A percentile compares a stretch with the other conserved stretches of the same genome.
Evolutionary conservation across 2,113 vertebrate genomes (phyloP).

Genomic region (Pycnonotus jocosus): DNA sequence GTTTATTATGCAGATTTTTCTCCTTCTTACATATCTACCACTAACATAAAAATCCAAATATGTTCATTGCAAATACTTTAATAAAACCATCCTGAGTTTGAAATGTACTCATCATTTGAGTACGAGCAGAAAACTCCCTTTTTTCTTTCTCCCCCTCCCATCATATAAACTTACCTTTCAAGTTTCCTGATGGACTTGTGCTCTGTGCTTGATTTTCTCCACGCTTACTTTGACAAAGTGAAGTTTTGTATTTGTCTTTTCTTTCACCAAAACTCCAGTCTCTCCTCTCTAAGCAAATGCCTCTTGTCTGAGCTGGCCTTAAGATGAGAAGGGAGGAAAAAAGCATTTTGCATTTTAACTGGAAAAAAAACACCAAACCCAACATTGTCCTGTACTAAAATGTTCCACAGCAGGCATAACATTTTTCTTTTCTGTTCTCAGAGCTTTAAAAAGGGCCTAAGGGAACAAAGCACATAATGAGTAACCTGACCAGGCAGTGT

Average conservation of each 20-base stretch:
- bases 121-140: not conserved
- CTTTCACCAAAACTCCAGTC: not conserved
- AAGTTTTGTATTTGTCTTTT: not conserved
- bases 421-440: not conserved
- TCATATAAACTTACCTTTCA: not conserved
- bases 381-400: not conserved
- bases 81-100: not conserved
- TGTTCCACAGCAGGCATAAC: not conserved
- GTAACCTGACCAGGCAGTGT: conserved; percentile 17
- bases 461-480: conserved; percentile 45
- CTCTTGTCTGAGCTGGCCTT: not conserved
- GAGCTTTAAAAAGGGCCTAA: conserved; percentile 31
- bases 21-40: not conserved
- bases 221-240: not conserved
- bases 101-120: not conserved
- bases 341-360: not conserved
- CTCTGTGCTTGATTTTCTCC: not conserved
- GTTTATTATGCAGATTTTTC: not conserved
- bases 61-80: not conserved
- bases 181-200: not conserved
- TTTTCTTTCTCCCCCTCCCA: not conserved
- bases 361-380: not conserved
- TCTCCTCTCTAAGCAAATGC: not conserved
- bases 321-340: not conserved
- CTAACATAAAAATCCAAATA: not conserved